phyloP scores from a whole-genome alignment of 2,113 vertebrate species.

The Corythaixoides concolor region DNA sequence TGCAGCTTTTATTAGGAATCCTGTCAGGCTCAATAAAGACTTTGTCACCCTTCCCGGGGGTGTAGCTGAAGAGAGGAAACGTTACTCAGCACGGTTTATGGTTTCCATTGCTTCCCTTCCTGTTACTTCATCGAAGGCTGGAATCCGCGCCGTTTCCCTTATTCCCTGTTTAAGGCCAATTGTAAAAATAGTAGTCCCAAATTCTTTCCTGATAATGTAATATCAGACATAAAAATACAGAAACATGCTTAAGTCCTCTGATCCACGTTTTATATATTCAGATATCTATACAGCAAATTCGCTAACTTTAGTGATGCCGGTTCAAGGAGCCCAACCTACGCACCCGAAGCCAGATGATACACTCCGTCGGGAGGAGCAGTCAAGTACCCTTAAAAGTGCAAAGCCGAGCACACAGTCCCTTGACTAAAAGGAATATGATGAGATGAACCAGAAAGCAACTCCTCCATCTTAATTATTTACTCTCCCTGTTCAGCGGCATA shows the following conservation, averaged over 20 bases:
- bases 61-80: slow-evolving; percentile 46
- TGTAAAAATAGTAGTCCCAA: slow-evolving; percentile 65
- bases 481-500: not conserved
- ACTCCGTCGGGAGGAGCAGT: not conserved
- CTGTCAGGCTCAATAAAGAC: slow-evolving; percentile 45
- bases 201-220: slow-evolving; percentile 55
- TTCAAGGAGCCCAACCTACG: not conserved
- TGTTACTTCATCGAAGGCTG: slow-evolving; percentile 49
- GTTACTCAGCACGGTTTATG: slow-evolving; percentile 49
- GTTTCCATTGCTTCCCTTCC: slow-evolving; percentile 49
- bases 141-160: not conserved
- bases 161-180: slow-evolving; percentile 19
- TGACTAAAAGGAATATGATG: not conserved
- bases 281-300: not conserved
- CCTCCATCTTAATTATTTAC: not conserved
- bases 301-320: not conserved
- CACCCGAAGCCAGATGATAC: not conserved
- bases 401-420: rapidly evolving
- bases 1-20: slow-evolving; percentile 5
- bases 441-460: not conserved
- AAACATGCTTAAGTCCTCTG: not conserved
- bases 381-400: rapidly evolving
- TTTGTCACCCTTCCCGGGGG: slow-evolving; percentile 1
- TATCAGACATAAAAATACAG: slow-evolving; percentile 14
- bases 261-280: not conserved